phyloP scores from a whole-genome alignment of 2,888 invertebrate species.

The Cataglyphis albicans region DNA sequence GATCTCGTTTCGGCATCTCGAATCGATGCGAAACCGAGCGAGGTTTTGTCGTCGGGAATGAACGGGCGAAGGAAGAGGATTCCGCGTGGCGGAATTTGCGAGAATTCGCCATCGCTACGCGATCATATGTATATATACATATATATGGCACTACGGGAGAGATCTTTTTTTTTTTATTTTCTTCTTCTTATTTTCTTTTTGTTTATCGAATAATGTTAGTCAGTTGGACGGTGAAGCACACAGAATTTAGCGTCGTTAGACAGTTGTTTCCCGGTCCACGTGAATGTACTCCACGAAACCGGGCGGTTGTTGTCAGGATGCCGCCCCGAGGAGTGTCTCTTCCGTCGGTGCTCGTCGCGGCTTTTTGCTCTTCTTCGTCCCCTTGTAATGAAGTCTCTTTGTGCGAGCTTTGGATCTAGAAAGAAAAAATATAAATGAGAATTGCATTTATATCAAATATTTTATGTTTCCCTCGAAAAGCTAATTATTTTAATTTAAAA shows the following conservation, averaged over 20 bases:
- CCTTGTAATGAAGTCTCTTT: slow-evolving; percentile 87
- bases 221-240: slow-evolving; percentile 83
- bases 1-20: neutral
- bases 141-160: slow-evolving; percentile 38
- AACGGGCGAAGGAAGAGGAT: neutral
- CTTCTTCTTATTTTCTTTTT: neutral
- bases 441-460: neutral
- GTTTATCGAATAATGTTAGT: slow-evolving; percentile 69
- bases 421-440: neutral
- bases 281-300: slow-evolving; percentile 96
- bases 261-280: slow-evolving; percentile 97
- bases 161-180: slow-evolving; percentile 26
- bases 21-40: slow-evolving; percentile 11
- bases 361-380: slow-evolving; percentile 80
- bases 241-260: slow-evolving; percentile 84
- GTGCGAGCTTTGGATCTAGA: slow-evolving; percentile 87
- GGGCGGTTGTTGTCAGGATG: slow-evolving; percentile 95
- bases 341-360: slow-evolving; percentile 89
- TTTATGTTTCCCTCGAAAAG: neutral
- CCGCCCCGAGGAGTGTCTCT: slow-evolving; percentile 90
- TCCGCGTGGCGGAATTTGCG: neutral
- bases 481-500: neutral
- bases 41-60: neutral
- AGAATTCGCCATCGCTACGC: neutral
- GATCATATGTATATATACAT: slow-evolving; percentile 19